Evolutionary conservation across 2,113 vertebrate species (phyloP).

Genomic region (Agapornis roseicollis): DNA sequence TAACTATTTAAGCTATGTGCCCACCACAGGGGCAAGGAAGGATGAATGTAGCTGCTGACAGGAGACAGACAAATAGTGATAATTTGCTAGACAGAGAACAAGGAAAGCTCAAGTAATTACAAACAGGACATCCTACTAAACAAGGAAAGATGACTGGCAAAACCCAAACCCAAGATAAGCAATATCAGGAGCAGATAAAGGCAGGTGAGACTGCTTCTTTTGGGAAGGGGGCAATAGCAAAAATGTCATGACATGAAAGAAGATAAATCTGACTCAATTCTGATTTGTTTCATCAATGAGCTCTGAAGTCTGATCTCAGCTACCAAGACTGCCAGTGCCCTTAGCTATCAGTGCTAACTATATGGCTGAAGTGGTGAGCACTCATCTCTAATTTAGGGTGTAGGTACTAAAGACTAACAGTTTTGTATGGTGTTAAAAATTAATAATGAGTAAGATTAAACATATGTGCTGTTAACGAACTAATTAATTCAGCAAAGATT

Average conservation of each 20-base stretch:
- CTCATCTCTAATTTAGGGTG: not conserved
- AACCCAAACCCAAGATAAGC: not conserved
- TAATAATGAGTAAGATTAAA: not conserved
- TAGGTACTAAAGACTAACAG: not conserved
- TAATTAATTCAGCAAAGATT: not conserved
- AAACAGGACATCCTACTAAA: not conserved
- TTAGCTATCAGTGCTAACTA: not conserved
- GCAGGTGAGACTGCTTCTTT: not conserved
- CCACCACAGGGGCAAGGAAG: not conserved
- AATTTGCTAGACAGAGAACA: not conserved
- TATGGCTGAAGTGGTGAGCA: not conserved
- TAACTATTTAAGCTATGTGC: not conserved
- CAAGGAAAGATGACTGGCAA: not conserved
- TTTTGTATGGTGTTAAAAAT: not conserved
- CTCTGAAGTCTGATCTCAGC: not conserved
- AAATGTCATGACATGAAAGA: not conserved
- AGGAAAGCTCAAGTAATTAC: not conserved
- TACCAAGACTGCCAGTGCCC: accelerated
- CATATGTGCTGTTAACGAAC: not conserved
- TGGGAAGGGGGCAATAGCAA: not conserved
- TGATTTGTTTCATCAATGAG: not conserved
- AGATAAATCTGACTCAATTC: not conserved
- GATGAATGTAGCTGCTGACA: not conserved
- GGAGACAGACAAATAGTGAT: not conserved
- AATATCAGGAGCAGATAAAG: not conserved